phyloP scores from a whole-genome alignment of 2,888 invertebrate species.

The Gerris lacustris region DNA sequence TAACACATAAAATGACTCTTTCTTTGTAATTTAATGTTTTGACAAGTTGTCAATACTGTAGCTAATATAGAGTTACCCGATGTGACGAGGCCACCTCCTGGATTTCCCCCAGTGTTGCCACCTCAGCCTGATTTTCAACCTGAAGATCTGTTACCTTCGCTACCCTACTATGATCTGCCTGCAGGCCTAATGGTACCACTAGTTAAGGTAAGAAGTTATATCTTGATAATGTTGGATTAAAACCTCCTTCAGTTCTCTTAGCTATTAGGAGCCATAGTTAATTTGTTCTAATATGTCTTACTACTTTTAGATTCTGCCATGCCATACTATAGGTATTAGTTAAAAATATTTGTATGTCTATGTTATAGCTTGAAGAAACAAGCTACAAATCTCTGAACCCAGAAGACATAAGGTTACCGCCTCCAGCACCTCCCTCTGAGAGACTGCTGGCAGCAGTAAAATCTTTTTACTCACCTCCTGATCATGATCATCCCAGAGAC shows the following conservation, averaged over 20 bases:
- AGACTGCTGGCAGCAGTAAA: constrained; percentile 85
- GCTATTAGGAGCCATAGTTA: neutral
- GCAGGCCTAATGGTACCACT: constrained; percentile 97
- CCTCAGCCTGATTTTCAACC: constrained; percentile 38
- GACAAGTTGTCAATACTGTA: constrained; percentile 17
- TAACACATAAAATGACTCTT: no score
- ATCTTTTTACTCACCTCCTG: constrained; percentile 88
- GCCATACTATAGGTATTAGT: no score
- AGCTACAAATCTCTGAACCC: constrained; percentile 84
- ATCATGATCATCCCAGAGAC: constrained; percentile 88
- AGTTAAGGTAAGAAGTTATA: constrained; percentile 53
- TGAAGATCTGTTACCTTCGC: constrained; percentile 73
- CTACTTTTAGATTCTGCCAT: no score
- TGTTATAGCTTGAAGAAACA: constrained; percentile 64
- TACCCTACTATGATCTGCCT: constrained; percentile 92
- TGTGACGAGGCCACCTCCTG: constrained; percentile 76
- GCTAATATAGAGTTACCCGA: constrained; percentile 49
- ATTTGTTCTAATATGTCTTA: neutral
- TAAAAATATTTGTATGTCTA: no score
- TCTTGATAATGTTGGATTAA: constrained; percentile 5
- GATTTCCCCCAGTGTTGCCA: constrained; percentile 44
- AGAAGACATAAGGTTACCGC: constrained; percentile 77
- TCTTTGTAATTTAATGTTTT: no score
- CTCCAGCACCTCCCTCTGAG: constrained; percentile 90
- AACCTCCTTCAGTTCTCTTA: constrained; percentile 13